phyloP scores from a whole-genome alignment of 2,113 vertebrate species.

The Panurus biarmicus region DNA sequence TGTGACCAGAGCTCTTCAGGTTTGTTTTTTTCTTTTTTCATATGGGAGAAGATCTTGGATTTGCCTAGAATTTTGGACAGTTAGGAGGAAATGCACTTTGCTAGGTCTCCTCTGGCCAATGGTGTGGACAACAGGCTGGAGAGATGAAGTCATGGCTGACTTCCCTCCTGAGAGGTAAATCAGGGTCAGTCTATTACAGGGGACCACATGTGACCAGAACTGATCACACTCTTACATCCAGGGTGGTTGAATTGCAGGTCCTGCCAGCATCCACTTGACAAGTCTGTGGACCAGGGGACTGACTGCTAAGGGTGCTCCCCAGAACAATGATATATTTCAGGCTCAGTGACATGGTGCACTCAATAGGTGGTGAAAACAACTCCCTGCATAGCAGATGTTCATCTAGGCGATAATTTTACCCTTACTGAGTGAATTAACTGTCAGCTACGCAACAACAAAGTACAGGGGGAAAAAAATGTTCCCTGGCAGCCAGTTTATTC shows the following conservation, averaged over 20 bases:
- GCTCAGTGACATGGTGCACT: neutral
- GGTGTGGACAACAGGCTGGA: neutral
- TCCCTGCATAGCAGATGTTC: neutral
- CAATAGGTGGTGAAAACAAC: neutral
- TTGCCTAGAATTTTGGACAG: neutral
- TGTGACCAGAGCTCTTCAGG: neutral
- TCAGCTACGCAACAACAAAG: slow-evolving; percentile 16
- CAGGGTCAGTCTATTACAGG: neutral
- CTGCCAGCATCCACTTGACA: neutral
- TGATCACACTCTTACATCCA: neutral
- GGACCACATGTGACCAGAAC: neutral
- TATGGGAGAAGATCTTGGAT: neutral
- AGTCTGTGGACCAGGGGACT: neutral
- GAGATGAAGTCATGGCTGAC: neutral
- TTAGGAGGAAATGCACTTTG: neutral
- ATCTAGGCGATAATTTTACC: neutral
- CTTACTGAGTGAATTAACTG: slow-evolving; percentile 6
- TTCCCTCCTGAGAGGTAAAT: neutral
- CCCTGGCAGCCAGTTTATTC: slow-evolving; percentile 19
- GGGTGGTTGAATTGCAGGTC: neutral
- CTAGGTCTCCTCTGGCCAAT: neutral
- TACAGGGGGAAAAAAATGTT: neutral
- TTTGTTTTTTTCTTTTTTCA: neutral
- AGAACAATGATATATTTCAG: neutral
- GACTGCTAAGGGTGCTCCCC: neutral